Percentiles rank a stretch among this genome's conserved stretches.
Conservation (phyloP, 2,113 vertebrate species). For the Australoheros scitulus region DNA sequence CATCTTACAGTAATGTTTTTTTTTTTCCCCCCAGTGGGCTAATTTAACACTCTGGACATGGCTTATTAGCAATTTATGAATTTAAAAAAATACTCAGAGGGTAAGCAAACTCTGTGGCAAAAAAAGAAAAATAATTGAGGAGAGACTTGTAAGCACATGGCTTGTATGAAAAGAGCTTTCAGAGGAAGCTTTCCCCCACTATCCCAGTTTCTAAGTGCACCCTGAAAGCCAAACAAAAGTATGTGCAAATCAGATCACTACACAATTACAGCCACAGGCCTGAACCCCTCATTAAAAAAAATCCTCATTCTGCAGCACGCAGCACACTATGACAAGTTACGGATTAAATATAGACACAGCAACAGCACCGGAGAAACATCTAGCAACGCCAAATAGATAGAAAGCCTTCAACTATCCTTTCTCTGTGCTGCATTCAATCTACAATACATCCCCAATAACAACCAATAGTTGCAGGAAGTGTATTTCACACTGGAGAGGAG, state of each 20-base stretch:
- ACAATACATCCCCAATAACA: background rate
- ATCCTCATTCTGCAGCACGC: conserved; percentile 40
- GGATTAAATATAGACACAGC: conserved; percentile 46
- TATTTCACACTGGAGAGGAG: background rate
- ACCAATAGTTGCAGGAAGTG: conserved; percentile 1
- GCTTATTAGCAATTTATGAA: conserved; percentile 25
- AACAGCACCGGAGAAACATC: conserved; percentile 12
- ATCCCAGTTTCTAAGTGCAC: conserved; percentile 9
- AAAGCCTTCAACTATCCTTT: background rate
- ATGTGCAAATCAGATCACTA: conserved; percentile 57
- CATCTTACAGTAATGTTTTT: background rate
- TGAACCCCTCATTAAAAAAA: conserved; percentile 57
- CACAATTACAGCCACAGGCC: conserved; percentile 57
- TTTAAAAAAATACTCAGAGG: background rate
- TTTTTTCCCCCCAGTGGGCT: background rate
- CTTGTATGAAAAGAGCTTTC: conserved; percentile 6
- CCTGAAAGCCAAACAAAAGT: conserved; percentile 38
- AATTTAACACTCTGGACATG: conserved; percentile 10
- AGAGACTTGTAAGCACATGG: background rate
- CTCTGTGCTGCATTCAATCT: background rate
- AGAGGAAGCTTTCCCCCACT: background rate
- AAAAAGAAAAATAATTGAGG: conserved; percentile 7
- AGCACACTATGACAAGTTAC: background rate
- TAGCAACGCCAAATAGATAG: background rate
- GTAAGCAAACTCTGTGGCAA: background rate